Base-by-base conservation (phyloP, 2,113 vertebrate species). In the Tiliqua scincoides region DNA sequence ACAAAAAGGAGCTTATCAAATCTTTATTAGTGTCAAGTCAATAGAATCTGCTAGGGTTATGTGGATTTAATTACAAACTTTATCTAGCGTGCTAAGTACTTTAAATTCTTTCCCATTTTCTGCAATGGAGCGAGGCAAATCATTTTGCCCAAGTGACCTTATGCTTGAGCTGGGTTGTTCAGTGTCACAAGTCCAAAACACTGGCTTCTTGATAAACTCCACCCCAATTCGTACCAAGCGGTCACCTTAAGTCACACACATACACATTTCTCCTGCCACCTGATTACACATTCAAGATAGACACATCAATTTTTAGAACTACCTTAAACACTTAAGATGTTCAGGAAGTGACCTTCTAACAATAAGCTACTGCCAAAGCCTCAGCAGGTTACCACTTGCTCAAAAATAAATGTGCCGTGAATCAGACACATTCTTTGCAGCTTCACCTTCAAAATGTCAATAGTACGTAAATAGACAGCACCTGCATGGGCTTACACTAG, bases 381-480 rank as follows among this genome's bases (percentile, higher is more conserved):
- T 43, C 37, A 62, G 57, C 82, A 83, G 70, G 82, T 61, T 73
- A 21, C 82, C 82, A 73, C 82, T 83, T 83, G 82, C n/a, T 83
- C 82, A 23, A 32, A 62, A 73, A 17, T n/a, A 48, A 74, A 73
- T 62, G 35, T 74, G 70, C 37, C 82, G 15, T 83, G 27, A 83
- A 83, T 83, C 57, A 73, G 57, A 35, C 70, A 62, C 82, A 74
- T 83, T 62, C 82, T 48, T 83, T 80, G 40, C 35, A n/a, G 37
- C 35, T 83, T 61, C 72, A n/a, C 17, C 35, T 83, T 83, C 27
- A 40, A 72, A 73, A 83, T n/a, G 70, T 21, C 73, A 25, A 73
- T 25, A 62, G 59, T n/a, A n/a, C n/a, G n/a, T 32, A 25, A 61
- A 4, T 3, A 79, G 76, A 40, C 21, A 20, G 35, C 30, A 62